These are phyloP conservation scores for Brachirus orientalis DNA, from an alignment of 2,113 vertebrate genomes.

Conservation along the genomic window DNA sequence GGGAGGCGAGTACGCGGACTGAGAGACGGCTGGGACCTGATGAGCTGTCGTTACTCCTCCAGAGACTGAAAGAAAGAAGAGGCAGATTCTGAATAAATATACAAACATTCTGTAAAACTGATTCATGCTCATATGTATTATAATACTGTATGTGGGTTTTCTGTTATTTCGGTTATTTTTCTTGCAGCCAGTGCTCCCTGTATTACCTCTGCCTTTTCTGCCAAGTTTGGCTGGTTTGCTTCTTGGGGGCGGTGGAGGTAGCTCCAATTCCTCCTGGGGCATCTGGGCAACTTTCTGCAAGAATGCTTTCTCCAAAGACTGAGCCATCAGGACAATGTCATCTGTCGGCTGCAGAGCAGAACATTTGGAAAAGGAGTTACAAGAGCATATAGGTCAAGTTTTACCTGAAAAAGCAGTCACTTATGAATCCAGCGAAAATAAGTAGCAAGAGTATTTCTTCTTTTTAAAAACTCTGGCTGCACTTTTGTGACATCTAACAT, in stretches of 20 bases:
- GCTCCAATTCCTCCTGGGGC: conserved; percentile 91
- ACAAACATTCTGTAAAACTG: not conserved
- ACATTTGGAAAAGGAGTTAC: not conserved
- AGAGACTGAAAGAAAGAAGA: conserved; percentile 52
- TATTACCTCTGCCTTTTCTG: conserved; percentile 81
- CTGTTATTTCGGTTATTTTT: too few relatives aligned
- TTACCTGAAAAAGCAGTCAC: too few relatives aligned
- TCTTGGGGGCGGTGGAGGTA: conserved; percentile 84
- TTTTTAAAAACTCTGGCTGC: too few relatives aligned
- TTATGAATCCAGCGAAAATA: too few relatives aligned
- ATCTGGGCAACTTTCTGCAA: conserved; percentile 94
- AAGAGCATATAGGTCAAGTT: too few relatives aligned
- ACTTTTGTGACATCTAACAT: too few relatives aligned
- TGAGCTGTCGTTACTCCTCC: conserved; percentile 88
- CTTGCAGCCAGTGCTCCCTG: conserved; percentile 51
- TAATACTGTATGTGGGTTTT: not conserved
- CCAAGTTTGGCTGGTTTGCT: conserved; percentile 85
- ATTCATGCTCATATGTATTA: not conserved
- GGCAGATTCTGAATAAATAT: not conserved
- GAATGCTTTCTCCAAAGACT: conserved; percentile 94
- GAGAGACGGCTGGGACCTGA: conserved; percentile 92
- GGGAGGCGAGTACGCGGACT: conserved; percentile 84
- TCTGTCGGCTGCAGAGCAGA: conserved; percentile 85
- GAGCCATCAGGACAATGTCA: conserved; percentile 95
- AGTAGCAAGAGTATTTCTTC: too few relatives aligned